These are phyloP conservation scores for Aix galericulata DNA, from an alignment of 2,113 vertebrate genomes.

Conservation along the genomic window DNA sequence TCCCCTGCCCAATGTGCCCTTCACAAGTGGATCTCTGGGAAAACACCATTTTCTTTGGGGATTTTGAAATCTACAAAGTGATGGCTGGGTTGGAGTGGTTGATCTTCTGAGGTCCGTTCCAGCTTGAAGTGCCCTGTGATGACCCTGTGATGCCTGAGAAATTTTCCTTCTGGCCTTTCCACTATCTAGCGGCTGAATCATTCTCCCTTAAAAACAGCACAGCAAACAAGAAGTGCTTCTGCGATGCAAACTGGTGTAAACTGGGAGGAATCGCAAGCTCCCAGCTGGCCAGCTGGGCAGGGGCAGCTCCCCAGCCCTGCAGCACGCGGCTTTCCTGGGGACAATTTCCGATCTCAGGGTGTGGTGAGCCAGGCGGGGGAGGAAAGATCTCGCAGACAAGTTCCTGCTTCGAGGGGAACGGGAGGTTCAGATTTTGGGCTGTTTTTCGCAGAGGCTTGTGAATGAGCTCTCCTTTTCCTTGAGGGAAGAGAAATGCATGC, in stretches of 20 bases:
- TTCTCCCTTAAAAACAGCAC: neutral
- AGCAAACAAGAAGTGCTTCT: neutral
- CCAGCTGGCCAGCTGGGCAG: neutral
- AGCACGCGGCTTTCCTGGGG: accelerated
- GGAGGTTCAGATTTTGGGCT: neutral
- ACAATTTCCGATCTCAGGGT: neutral
- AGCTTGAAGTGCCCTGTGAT: neutral
- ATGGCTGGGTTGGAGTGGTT: neutral
- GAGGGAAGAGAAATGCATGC: neutral
- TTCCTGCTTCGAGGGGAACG: neutral
- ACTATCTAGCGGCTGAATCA: neutral
- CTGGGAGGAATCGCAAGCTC: neutral
- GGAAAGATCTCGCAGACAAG: neutral
- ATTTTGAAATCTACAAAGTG: neutral
- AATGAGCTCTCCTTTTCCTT: neutral
- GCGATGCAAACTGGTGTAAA: neutral
- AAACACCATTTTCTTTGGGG: neutral
- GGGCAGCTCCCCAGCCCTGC: conserved; percentile 12
- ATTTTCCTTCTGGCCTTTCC: neutral
- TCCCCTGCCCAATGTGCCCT: neutral
- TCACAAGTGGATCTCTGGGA: neutral
- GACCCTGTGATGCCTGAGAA: neutral
- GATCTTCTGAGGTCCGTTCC: neutral
- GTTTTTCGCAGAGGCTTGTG: neutral
- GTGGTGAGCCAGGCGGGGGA: neutral